Evolutionary conservation across 2,797 vertebrate species (phyloP).

Genomic region (Alectoris magna): DNA sequence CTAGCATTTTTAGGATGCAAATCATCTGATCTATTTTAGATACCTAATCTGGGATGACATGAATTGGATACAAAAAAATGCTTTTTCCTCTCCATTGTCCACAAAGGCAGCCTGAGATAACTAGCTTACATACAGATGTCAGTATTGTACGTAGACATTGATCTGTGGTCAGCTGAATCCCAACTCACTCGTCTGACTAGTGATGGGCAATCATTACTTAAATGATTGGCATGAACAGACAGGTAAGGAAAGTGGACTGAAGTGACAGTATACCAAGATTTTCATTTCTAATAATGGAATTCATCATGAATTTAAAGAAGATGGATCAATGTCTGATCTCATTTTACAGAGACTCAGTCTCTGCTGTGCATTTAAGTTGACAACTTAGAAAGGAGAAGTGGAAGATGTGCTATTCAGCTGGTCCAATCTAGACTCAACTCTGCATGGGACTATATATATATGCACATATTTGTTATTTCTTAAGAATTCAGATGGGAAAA

Average conservation of each 20-base stretch:
- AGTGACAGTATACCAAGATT: background rate
- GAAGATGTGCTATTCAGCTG: background rate
- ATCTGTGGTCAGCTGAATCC: background rate
- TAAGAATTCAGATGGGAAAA: background rate
- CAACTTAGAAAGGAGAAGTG: background rate
- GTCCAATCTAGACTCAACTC: background rate
- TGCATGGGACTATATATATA: background rate
- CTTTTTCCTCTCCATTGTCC: background rate
- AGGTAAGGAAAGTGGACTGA: constrained; percentile 1
- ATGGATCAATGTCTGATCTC: background rate
- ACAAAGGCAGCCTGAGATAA: background rate
- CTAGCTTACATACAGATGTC: background rate
- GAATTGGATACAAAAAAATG: background rate
- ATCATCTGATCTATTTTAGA: background rate
- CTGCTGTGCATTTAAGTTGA: background rate
- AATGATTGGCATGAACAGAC: background rate
- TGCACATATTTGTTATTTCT: background rate
- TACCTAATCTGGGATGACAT: background rate
- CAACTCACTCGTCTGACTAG: background rate
- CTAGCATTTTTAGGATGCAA: background rate
- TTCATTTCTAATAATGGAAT: background rate
- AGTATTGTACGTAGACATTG: background rate
- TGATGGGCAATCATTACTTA: background rate
- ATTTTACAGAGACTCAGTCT: background rate
- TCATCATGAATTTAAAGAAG: constrained; percentile 9